phyloP scores from a whole-genome alignment of 2,888 invertebrate species.

The Lithophane ornitopus region DNA sequence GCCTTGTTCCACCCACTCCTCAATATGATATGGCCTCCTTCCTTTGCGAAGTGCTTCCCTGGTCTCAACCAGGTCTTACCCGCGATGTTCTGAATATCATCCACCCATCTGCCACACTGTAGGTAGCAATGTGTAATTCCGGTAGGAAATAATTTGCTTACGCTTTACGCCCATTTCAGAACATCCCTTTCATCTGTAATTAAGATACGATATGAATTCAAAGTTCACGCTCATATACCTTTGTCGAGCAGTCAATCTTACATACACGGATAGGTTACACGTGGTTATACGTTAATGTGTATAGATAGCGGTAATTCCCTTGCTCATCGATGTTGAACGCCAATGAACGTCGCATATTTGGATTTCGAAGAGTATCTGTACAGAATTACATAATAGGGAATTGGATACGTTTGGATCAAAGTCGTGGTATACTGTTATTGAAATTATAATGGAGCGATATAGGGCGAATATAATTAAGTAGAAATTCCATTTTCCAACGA shows the following conservation, averaged over 20 bases:
- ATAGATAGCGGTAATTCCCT: slow-evolving; percentile 33
- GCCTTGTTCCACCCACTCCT: too few relatives aligned
- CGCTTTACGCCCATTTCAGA: slow-evolving; percentile 23
- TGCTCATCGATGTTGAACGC: slow-evolving; percentile 29
- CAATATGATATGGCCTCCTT: too few relatives aligned
- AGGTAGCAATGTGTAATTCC: background rate
- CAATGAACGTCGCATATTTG: slow-evolving; percentile 18
- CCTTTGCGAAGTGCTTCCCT: too few relatives aligned
- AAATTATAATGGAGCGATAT: background rate
- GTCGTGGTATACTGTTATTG: background rate
- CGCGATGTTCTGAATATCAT: background rate
- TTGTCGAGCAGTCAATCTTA: slow-evolving; percentile 8
- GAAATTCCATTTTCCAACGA: background rate
- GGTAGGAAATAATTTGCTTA: slow-evolving; percentile 16
- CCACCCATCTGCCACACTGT: background rate
- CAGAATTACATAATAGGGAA: slow-evolving; percentile 4
- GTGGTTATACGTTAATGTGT: slow-evolving; percentile 24
- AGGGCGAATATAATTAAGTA: background rate
- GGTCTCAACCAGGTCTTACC: background rate
- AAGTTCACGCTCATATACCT: slow-evolving; percentile 4
- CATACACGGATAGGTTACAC: slow-evolving; percentile 7
- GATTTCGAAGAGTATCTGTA: background rate
- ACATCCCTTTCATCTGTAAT: slow-evolving; percentile 46
- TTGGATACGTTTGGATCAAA: slow-evolving; percentile 30
- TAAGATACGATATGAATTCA: slow-evolving; percentile 21